These are phyloP conservation scores for Phrynocephalus vlangalii DNA, from an alignment of 2,797 vertebrate genomes.

Conservation along the genomic window DNA sequence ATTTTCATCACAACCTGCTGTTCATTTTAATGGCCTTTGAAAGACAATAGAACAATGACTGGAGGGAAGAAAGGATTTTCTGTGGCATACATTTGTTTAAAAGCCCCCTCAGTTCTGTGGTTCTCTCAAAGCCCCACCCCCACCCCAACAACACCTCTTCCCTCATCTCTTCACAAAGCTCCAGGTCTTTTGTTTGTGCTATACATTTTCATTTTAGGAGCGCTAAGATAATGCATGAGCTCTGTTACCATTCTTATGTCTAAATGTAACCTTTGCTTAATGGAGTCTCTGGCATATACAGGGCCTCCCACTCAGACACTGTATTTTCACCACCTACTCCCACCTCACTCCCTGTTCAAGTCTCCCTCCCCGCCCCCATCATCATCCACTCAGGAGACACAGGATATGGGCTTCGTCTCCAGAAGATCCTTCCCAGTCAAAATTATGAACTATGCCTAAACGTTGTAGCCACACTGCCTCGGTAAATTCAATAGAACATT, in stretches of 20 bases:
- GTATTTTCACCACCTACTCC: conserved; percentile 47
- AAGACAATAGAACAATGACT: conserved; percentile 94
- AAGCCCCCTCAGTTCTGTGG: conserved; percentile 78
- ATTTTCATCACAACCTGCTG: conserved; percentile 99
- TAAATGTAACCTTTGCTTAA: conserved; percentile 81
- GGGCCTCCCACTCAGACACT: conserved; percentile 43
- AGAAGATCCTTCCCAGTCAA: conserved; percentile 34
- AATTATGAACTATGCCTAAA: neutral
- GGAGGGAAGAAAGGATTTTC: conserved; percentile 85
- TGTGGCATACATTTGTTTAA: conserved; percentile 78
- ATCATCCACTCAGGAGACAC: neutral
- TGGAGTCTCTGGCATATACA: conserved; percentile 71
- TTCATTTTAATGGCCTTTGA: conserved; percentile 97
- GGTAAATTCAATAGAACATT: neutral
- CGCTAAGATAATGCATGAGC: conserved; percentile 78
- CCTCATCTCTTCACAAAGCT: conserved; percentile 69
- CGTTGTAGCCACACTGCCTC: neutral
- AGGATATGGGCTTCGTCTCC: neutral
- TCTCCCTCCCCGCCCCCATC: neutral
- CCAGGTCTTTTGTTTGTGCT: conserved; percentile 72
- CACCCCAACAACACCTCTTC: conserved; percentile 37
- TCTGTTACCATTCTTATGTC: conserved; percentile 69
- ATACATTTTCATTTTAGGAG: conserved; percentile 76
- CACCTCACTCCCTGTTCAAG: neutral
- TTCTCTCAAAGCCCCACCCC: conserved; percentile 26